These are phyloP conservation scores for Psittacula derbiana DNA, from an alignment of 2,797 vertebrate genomes.

Conservation along the genomic window DNA sequence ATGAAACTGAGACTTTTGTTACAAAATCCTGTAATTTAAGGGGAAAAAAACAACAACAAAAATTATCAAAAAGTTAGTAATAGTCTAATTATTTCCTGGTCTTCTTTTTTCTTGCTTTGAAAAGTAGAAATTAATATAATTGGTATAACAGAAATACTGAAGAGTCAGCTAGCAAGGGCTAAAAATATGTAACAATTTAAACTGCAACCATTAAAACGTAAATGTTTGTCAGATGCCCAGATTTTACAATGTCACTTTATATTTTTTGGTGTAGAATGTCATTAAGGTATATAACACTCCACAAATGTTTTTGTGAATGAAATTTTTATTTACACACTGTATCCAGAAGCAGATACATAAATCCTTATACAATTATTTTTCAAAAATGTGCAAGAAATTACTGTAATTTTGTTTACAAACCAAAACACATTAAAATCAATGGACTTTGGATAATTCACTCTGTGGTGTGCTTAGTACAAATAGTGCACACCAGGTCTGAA, in stretches of 20 bases:
- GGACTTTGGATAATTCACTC: slow-evolving; percentile 88
- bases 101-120: neutral
- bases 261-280: neutral
- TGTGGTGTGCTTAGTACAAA: slow-evolving; percentile 77
- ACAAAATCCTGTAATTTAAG: fast-evolving
- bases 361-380: slow-evolving; percentile 92
- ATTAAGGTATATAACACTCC: slow-evolving; percentile 33
- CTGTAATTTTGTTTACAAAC: slow-evolving; percentile 86
- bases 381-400: slow-evolving; percentile 98
- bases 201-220: neutral
- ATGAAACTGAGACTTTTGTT: neutral
- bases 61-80: neutral
- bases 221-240: neutral
- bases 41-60: neutral
- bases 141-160: neutral
- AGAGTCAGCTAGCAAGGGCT: neutral
- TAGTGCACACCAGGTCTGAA: slow-evolving; percentile 74
- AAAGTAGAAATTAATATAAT: neutral
- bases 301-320: slow-evolving; percentile 81
- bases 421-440: slow-evolving; percentile 86
- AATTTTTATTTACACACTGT: slow-evolving; percentile 95
- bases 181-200: neutral
- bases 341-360: slow-evolving; percentile 95
- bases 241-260: neutral
- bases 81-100: neutral